A percentile compares a stretch with the other conserved stretches of the same genome.
phyloP scores from a whole-genome alignment of 2,797 vertebrate genomes.

The Epinephelus coioides region DNA sequence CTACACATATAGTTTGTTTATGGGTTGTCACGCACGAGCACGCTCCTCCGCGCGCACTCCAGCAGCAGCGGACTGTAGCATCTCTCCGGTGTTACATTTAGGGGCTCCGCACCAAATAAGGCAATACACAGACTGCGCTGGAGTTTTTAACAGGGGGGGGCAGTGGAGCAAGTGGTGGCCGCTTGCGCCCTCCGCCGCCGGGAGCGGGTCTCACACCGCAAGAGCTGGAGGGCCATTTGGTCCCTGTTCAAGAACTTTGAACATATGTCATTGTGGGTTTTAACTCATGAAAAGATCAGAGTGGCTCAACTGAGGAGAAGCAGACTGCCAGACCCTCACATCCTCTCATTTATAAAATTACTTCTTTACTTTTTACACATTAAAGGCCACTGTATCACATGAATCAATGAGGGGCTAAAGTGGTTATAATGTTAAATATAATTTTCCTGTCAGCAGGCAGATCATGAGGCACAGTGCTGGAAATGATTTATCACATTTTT shows the following conservation, averaged over 20 bases:
- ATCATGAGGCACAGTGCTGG: too few species aligned
- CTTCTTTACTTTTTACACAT: neutral
- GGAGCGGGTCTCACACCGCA: slow-evolving; percentile 48
- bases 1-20: slow-evolving; percentile 10
- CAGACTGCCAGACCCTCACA: too few species aligned
- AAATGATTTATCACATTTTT: too few species aligned
- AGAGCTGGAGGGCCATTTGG: slow-evolving; percentile 3
- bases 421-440: too few species aligned
- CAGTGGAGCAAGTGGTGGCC: slow-evolving; percentile 17
- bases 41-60: neutral
- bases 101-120: slow-evolving; percentile 87
- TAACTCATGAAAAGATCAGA: too few species aligned
- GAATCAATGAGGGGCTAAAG: neutral
- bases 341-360: neutral
- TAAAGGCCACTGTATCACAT: neutral
- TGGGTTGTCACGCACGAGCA: neutral
- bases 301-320: neutral
- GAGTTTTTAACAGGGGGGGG: slow-evolving; percentile 11
- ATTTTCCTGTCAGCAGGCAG: too few species aligned
- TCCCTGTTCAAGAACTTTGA: neutral
- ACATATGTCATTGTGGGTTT: neutral
- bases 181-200: slow-evolving; percentile 80
- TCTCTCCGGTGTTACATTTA: slow-evolving; percentile 72
- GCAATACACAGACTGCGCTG: slow-evolving; percentile 69
- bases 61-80: slow-evolving; percentile 20